Conservation (phyloP, 2,888 invertebrate species). For the Formica aserva region DNA sequence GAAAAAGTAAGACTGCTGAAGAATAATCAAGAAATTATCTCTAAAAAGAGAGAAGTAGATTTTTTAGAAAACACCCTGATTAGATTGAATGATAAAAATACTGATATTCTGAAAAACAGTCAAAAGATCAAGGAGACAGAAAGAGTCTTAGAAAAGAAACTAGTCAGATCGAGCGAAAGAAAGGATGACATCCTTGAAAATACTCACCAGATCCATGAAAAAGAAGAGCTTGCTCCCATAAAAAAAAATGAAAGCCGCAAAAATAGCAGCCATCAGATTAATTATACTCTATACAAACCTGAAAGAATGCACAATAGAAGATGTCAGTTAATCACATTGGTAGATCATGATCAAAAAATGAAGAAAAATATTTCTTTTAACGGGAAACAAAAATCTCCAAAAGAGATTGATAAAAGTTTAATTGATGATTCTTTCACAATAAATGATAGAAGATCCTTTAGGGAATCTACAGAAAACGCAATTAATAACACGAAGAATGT, state of each 20-base stretch:
- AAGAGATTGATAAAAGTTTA: not conserved
- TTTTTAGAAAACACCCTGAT: not conserved
- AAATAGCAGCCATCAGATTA: not conserved
- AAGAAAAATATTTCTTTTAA: not conserved
- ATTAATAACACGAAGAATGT: not conserved
- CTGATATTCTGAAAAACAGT: conserved; percentile 73
- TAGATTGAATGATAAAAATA: not conserved
- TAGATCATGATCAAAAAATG: not conserved
- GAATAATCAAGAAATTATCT: not conserved
- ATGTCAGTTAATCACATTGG: not conserved
- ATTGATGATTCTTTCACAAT: not conserved
- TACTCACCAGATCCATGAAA: not conserved
- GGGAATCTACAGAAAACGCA: not conserved
- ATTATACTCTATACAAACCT: not conserved
- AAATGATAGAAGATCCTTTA: not conserved
- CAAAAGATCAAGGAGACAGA: conserved; percentile 76
- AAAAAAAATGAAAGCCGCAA: not conserved
- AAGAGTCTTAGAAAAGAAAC: not conserved
- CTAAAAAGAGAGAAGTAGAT: not conserved
- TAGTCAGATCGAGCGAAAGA: not conserved
- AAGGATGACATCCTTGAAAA: not conserved
- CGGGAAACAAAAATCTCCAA: not conserved
- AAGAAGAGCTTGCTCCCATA: conserved; percentile 13
- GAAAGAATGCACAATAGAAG: not conserved
- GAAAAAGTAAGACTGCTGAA: not conserved